These are phyloP conservation scores for Dipodomys spectabilis DNA, from an alignment of 2,113 vertebrate species.

Conservation along the genomic window DNA sequence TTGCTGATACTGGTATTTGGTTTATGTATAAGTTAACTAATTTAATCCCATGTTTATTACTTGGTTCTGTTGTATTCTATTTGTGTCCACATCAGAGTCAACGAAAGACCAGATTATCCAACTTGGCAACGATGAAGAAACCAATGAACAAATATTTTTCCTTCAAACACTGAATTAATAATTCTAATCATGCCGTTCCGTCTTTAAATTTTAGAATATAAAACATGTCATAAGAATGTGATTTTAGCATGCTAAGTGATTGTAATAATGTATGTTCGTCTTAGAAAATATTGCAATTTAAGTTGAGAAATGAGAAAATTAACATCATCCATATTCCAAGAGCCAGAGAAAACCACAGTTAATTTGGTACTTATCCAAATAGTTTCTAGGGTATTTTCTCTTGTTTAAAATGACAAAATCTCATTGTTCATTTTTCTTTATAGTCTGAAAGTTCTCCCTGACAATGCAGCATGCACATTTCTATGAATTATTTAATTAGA, in stretches of 20 bases:
- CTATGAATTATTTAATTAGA: conserved; percentile 47
- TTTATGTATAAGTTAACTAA: conserved; percentile 62
- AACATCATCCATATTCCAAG: conserved; percentile 37
- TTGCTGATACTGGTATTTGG: conserved; percentile 16
- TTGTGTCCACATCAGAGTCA: conserved; percentile 56
- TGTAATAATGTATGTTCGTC: not conserved
- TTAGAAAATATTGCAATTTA: conserved; percentile 1
- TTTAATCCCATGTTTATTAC: conserved; percentile 51
- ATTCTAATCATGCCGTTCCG: conserved; percentile 32
- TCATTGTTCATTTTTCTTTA: conserved; percentile 30
- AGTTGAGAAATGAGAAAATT: conserved; percentile 52
- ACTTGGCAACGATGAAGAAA: conserved; percentile 60
- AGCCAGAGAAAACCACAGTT: conserved; percentile 26
- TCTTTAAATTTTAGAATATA: conserved; percentile 25
- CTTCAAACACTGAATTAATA: conserved; percentile 46
- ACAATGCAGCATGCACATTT: not conserved
- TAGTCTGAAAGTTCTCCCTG: not conserved
- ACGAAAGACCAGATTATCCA: conserved; percentile 62
- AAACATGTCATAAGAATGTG: conserved; percentile 12
- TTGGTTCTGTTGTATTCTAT: conserved; percentile 35
- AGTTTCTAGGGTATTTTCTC: not conserved
- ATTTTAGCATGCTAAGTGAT: conserved; percentile 39
- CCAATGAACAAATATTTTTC: conserved; percentile 7
- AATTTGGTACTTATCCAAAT: conserved; percentile 10
- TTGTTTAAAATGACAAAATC: not conserved